Evolutionary conservation across 2,797 vertebrate genomes (phyloP).

Genomic region (Brachymystax lenok): DNA sequence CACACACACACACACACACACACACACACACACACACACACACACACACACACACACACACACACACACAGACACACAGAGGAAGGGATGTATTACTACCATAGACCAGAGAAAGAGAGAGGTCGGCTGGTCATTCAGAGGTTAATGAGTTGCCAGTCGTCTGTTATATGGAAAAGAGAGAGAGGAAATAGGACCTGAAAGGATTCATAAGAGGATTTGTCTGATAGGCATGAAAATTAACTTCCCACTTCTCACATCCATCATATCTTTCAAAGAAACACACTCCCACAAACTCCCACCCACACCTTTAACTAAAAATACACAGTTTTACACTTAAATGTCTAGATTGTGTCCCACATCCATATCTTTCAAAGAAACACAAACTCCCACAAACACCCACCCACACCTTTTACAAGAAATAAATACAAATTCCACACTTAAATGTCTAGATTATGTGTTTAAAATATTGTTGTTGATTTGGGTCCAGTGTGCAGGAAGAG

Average conservation of each 20-base stretch:
- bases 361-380: neutral
- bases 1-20: conserved; percentile 38
- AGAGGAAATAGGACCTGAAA: neutral
- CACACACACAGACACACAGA: conserved; percentile 1
- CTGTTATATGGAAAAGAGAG: neutral
- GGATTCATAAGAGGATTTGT: neutral
- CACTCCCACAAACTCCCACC: neutral
- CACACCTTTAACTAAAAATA: neutral
- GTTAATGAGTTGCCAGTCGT: neutral
- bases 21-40: conserved; percentile 3
- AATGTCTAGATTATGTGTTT: neutral
- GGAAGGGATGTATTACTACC: neutral
- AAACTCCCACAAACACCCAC: conserved; percentile 6
- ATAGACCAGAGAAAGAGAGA: neutral
- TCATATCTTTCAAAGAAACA: neutral
- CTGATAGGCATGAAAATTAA: neutral
- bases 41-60: conserved; percentile 1
- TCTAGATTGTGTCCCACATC: neutral
- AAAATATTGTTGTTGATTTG: neutral
- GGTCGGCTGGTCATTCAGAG: neutral
- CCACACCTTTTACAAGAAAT: neutral
- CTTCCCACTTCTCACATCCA: neutral
- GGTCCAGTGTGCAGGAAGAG: neutral
- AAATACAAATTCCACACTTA: neutral
- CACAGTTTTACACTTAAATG: neutral